A percentile compares a stretch with the other conserved stretches of the same genome.
These are phyloP conservation scores for Okamejei kenojei DNA, from an alignment of 2,797 vertebrate genomes.

Conservation along the genomic window DNA sequence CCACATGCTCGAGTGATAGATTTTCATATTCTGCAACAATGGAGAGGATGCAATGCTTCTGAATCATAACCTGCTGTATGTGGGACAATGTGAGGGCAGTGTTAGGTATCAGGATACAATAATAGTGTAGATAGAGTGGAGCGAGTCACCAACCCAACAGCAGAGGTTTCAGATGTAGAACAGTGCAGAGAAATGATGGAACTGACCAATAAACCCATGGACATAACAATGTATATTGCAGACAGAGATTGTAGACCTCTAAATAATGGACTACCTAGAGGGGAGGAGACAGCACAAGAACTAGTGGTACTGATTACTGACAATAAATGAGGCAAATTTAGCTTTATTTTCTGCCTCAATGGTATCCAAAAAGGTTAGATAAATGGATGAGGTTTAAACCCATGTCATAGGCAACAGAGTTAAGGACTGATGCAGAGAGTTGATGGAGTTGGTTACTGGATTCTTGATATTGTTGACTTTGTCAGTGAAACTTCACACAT, in stretches of 20 bases:
- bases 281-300: background rate
- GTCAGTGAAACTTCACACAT: background rate
- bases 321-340: background rate
- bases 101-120: background rate
- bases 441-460: background rate
- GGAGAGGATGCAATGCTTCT: background rate
- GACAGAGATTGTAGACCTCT: background rate
- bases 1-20: background rate
- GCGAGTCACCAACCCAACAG: background rate
- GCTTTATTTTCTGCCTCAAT: background rate
- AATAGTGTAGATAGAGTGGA: background rate
- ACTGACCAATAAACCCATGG: background rate
- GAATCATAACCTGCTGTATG: background rate
- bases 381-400: background rate
- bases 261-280: background rate
- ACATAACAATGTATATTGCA: background rate
- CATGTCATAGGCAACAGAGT: background rate
- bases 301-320: background rate
- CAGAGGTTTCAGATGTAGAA: background rate
- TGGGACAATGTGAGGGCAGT: background rate
- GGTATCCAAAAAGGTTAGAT: background rate
- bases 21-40: background rate
- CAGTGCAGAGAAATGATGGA: background rate
- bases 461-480: background rate
- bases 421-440: background rate